Percentiles rank a stretch among this genome's conserved stretches.
These are phyloP conservation scores for Puma concolor DNA, from an alignment of 2,113 vertebrate genomes.

Conservation along the genomic window DNA sequence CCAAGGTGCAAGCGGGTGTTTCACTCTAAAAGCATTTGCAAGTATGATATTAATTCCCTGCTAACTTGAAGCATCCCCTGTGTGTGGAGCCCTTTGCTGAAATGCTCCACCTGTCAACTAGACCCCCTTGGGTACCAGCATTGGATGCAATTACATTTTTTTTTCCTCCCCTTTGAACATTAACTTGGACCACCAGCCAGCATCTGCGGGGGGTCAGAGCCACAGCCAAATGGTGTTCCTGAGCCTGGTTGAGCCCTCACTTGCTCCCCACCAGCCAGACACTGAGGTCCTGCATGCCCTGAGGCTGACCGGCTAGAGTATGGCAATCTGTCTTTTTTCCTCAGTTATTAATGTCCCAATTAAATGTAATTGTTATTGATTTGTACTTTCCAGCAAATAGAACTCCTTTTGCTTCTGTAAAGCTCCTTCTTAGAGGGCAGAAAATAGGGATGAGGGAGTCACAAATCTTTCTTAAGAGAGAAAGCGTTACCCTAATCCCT, in stretches of 20 bases:
- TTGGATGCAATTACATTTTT: not conserved
- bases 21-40: not conserved
- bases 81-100: not conserved
- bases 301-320: not conserved
- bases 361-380: conserved; percentile 15
- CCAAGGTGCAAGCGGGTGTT: not conserved
- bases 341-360: not conserved
- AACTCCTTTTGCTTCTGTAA: conserved; percentile 29
- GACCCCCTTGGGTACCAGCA: not conserved
- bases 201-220: not conserved
- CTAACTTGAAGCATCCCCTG: not conserved
- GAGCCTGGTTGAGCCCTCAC: not conserved
- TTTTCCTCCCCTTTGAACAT: not conserved
- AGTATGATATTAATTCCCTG: not conserved
- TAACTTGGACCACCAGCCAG: not conserved
- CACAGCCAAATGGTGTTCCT: not conserved
- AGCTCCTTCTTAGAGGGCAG: not conserved
- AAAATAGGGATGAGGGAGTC: not conserved
- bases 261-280: not conserved
- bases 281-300: not conserved
- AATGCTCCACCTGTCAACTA: not conserved
- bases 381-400: conserved; percentile 24
- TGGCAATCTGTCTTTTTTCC: not conserved
- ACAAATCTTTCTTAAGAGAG: not conserved
- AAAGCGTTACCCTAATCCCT: not conserved